A percentile compares a stretch with the other conserved stretches of the same genome.
Evolutionary conservation across 1,140 invertebrate genomes (phyloP).

Genomic region (Hydropsyche tenuis): DNA sequence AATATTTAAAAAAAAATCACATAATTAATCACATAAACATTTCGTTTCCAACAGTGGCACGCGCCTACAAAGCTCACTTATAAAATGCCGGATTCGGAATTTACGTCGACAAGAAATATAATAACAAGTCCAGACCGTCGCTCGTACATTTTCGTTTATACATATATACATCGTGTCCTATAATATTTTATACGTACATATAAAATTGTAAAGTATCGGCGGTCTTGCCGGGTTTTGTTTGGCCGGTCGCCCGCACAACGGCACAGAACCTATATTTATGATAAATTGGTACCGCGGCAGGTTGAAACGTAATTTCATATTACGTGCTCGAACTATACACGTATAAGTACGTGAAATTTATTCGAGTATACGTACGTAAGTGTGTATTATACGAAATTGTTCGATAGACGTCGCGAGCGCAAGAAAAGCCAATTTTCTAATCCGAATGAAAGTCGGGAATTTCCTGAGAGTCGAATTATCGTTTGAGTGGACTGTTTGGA

Average conservation of each 20-base stretch:
- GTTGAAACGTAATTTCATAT: conserved; percentile 47
- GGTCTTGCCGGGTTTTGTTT: conserved; percentile 22
- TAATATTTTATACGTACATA: conserved; percentile 7
- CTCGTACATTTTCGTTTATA: not conserved
- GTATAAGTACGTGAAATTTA: not conserved
- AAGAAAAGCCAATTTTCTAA: not conserved
- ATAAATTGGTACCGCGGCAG: conserved; percentile 49
- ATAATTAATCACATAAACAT: no score
- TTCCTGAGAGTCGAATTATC: no score
- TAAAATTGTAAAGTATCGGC: conserved; percentile 39
- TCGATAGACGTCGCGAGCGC: no score
- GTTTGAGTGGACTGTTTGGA: no score
- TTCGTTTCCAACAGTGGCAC: not conserved
- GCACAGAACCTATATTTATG: conserved; percentile 49
- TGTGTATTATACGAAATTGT: no score
- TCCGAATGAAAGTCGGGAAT: no score
- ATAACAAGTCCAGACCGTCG: conserved; percentile 16
- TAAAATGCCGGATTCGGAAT: conserved; percentile 44
- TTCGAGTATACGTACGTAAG: not conserved
- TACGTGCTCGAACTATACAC: conserved; percentile 29
- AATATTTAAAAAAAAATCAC: no score
- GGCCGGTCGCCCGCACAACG: conserved; percentile 26
- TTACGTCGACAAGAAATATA: conserved; percentile 44
- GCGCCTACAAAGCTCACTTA: conserved; percentile 32
- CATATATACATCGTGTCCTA: no score